Evolutionary conservation across 2,888 invertebrate species (phyloP).

Genomic region (Ornithoptera priamus): DNA sequence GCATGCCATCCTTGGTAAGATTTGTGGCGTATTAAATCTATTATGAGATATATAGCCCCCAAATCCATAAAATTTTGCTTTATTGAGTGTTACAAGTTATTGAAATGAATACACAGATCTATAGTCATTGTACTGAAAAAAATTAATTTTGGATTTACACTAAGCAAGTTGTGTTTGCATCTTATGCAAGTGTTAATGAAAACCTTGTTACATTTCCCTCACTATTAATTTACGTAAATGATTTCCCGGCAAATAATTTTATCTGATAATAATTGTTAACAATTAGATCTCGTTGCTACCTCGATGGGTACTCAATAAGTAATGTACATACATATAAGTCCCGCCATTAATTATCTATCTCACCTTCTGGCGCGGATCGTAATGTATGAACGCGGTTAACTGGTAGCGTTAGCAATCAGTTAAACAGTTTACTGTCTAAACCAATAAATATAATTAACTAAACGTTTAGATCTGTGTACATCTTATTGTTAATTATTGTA

Average conservation of each 20-base stretch:
- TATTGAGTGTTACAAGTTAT: too few species aligned
- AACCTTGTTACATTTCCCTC: not conserved
- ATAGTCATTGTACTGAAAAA: too few species aligned
- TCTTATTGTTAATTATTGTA: not conserved
- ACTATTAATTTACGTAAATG: slow-evolving; percentile 10
- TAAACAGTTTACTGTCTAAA: not conserved
- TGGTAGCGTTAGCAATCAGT: slow-evolving; percentile 19
- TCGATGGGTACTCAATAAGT: slow-evolving; percentile 22
- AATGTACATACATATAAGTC: slow-evolving; percentile 36
- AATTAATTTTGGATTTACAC: too few species aligned
- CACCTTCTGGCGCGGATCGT: slow-evolving; percentile 31
- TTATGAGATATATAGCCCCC: too few species aligned
- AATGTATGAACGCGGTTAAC: slow-evolving; percentile 23
- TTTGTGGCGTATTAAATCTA: too few species aligned
- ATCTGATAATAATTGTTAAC: slow-evolving; percentile 34
- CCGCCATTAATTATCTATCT: slow-evolving; percentile 37
- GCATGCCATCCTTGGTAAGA: too few species aligned
- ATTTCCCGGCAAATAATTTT: slow-evolving; percentile 25
- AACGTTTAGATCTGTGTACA: not conserved
- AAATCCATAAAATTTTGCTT: too few species aligned
- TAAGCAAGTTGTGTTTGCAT: not conserved
- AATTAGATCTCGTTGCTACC: slow-evolving; percentile 34
- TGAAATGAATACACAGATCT: too few species aligned
- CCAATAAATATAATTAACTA: not conserved
- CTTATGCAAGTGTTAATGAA: not conserved